Percentiles rank a stretch among this genome's conserved stretches.
phyloP scores from a whole-genome alignment of 1,140 invertebrate species.

The Drosophila pectinifera region DNA sequence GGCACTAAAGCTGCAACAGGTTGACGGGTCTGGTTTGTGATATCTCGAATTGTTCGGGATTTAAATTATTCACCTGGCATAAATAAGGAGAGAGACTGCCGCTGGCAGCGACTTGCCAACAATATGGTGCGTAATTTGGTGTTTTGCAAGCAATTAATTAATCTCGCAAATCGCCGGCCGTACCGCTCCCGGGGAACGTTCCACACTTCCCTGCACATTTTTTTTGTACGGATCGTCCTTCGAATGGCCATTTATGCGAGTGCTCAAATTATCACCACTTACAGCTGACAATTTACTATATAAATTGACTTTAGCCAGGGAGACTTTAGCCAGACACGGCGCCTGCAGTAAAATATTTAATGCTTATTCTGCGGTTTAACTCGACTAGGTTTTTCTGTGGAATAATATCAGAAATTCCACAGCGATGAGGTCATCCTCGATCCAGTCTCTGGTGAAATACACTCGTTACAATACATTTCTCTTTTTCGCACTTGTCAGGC shows the following conservation, averaged over 20 bases:
- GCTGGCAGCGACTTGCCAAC: conserved; percentile 29
- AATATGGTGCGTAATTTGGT: conserved; percentile 76
- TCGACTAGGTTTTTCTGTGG: conserved; percentile 38
- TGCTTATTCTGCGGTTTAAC: conserved; percentile 26
- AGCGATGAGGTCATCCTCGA: conserved; percentile 46
- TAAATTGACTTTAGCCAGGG: conserved; percentile 27
- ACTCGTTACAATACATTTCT: conserved; percentile 46
- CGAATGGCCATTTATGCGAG: conserved; percentile 1
- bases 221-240: conserved; percentile 11
- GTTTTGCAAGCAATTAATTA: conserved; percentile 74
- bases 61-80: conserved; percentile 51
- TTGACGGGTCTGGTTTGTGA: conserved; percentile 24
- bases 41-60: conserved; percentile 14
- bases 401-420: conserved; percentile 57
- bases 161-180: conserved; percentile 38
- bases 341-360: conserved; percentile 46
- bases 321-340: conserved; percentile 24
- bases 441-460: conserved; percentile 12
- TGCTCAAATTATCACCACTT: conserved; percentile 39
- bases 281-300: conserved; percentile 47
- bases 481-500: conserved; percentile 60
- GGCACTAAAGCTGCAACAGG: conserved; percentile 35
- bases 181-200: conserved; percentile 7
- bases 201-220: conserved; percentile 2
- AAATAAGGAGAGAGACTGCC: conserved; percentile 39